Evolutionary conservation across 2,113 vertebrate species (phyloP).

Genomic region (Tor tambroides): DNA sequence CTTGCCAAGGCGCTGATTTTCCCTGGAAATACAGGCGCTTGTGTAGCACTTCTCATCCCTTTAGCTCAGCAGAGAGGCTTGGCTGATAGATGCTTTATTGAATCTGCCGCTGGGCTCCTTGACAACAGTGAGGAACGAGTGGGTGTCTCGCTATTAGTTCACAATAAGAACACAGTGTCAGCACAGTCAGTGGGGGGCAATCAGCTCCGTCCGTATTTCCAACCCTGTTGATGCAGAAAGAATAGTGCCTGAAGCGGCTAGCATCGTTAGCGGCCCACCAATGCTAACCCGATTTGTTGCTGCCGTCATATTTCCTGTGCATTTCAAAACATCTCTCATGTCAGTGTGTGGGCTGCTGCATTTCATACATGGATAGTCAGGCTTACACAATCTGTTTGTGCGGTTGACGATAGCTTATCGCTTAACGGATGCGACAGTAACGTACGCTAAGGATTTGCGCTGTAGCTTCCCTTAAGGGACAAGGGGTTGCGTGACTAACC

Average conservation of each 20-base stretch:
- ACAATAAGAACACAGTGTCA: conserved; percentile 52
- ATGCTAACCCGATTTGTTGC: neutral
- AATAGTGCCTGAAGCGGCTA: conserved; percentile 16
- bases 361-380: conserved; percentile 26
- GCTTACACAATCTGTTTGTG: conserved; percentile 16
- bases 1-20: conserved; percentile 47
- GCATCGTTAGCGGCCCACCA: conserved; percentile 33
- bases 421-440: neutral
- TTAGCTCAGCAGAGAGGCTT: conserved; percentile 34
- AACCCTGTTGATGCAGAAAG: conserved; percentile 19
- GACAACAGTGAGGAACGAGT: conserved; percentile 43
- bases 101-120: conserved; percentile 48
- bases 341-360: conserved; percentile 24
- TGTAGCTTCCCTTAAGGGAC: neutral
- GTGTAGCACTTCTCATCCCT: conserved; percentile 30
- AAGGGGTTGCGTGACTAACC: neutral
- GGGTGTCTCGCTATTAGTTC: conserved; percentile 51
- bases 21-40: conserved; percentile 44
- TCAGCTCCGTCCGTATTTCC: conserved; percentile 33
- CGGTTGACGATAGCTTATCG: neutral
- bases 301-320: neutral
- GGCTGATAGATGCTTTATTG: conserved; percentile 50
- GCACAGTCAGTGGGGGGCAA: conserved; percentile 45
- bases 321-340: conserved; percentile 29
- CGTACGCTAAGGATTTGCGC: neutral